These are phyloP conservation scores for Ceratosolen fusciceps DNA, from an alignment of 1,140 invertebrate species.

Conservation along the genomic window DNA sequence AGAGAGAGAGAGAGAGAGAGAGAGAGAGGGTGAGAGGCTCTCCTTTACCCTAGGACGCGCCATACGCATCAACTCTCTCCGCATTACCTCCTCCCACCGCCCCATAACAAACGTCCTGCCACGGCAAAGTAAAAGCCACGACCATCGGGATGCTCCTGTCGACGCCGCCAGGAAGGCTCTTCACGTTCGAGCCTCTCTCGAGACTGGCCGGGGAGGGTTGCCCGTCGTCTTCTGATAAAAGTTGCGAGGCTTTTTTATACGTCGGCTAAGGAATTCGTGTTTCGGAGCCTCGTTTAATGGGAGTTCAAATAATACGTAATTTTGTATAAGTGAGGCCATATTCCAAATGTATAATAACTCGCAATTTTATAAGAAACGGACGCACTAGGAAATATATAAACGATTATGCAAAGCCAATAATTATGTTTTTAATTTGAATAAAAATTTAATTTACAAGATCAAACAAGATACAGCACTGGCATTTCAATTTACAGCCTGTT, in stretches of 20 bases:
- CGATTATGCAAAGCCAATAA: background rate
- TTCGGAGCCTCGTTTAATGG: background rate
- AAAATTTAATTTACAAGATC: background rate
- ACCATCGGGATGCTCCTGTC: background rate
- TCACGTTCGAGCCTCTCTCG: background rate
- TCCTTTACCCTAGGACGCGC: slow-evolving; percentile 17
- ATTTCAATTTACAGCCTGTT: background rate
- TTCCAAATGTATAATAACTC: background rate
- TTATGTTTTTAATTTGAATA: background rate
- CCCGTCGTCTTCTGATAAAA: background rate
- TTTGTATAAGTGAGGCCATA: background rate
- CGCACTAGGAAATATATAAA: background rate
- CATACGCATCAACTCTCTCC: no score
- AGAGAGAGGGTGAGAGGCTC: slow-evolving; percentile 7
- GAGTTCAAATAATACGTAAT: background rate
- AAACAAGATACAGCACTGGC: background rate
- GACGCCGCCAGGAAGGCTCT: background rate
- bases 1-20: background rate
- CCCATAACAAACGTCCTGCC: no score
- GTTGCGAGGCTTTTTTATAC: background rate
- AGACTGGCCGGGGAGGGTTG: no score
- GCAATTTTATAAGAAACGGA: background rate
- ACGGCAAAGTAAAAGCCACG: no score
- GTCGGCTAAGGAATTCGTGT: background rate
- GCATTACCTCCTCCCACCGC: no score